Evolutionary conservation across 1,140 invertebrate genomes (phyloP).

Genomic region (Pogonomyrmex barbatus): DNA sequence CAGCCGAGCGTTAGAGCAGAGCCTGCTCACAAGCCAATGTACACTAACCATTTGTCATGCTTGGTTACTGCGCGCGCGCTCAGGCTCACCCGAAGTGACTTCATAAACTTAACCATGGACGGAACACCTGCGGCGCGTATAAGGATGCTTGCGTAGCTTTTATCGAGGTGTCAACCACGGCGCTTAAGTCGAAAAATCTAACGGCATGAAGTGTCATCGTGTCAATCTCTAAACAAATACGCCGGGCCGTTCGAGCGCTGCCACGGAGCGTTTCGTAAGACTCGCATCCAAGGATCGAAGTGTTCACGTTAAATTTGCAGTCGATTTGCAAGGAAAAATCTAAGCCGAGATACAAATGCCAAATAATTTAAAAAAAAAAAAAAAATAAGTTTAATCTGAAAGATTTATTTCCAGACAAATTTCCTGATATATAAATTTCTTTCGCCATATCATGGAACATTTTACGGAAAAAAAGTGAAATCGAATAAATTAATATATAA

Average conservation of each 20-base stretch:
- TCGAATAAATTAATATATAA: background rate
- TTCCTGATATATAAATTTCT: background rate
- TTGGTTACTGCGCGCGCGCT: constrained; percentile 68
- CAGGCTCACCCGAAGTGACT: constrained; percentile 66
- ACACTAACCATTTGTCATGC: constrained; percentile 74
- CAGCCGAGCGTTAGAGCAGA: constrained; percentile 52
- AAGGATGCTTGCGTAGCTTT: constrained; percentile 67
- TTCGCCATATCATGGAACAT: background rate
- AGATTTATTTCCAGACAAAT: background rate
- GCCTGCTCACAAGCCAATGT: constrained; percentile 59
- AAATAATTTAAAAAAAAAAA: background rate
- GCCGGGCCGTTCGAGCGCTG: background rate
- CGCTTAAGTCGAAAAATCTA: constrained; percentile 68
- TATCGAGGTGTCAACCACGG: constrained; percentile 72
- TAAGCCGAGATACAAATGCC: background rate
- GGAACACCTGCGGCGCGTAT: constrained; percentile 71
- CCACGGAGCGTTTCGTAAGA: background rate
- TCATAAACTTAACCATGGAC: constrained; percentile 68
- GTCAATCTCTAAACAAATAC: constrained; percentile 35
- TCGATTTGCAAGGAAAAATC: background rate
- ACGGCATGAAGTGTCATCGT: constrained; percentile 20
- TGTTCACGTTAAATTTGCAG: background rate
- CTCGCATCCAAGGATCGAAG: background rate
- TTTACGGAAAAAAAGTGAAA: background rate
- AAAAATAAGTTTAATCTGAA: background rate